A percentile compares a stretch with the other conserved stretches of the same genome.
phyloP scores from a whole-genome alignment of 37 sponge, comb jelly and placozoan species.

The Amphimedon queenslandica region DNA sequence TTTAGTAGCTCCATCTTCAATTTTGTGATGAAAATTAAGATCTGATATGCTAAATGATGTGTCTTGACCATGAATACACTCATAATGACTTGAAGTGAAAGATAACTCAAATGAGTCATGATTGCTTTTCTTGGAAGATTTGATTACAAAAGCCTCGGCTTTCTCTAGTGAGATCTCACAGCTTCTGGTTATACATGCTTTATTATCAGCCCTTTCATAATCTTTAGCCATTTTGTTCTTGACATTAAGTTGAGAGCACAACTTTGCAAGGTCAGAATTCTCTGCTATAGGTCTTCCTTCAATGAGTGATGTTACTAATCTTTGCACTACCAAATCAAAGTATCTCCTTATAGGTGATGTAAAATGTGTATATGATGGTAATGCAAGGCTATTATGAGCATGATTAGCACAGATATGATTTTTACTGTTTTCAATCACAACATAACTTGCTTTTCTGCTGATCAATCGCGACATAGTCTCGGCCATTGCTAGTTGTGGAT shows the following conservation, averaged over 20 bases:
- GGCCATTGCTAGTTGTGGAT: slow-evolving; percentile 35
- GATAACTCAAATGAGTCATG: no score
- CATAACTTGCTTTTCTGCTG: slow-evolving; percentile 12
- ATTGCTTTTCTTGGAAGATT: no score
- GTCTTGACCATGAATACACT: no score
- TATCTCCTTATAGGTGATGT: slow-evolving; percentile 56
- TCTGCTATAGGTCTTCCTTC: neutral
- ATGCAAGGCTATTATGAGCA: slow-evolving; percentile 11
- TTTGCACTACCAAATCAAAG: slow-evolving; percentile 48
- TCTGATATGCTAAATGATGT: no score
- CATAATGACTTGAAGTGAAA: no score
- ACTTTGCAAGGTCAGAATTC: no score
- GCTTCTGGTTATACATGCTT: neutral
- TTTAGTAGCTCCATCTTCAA: no score
- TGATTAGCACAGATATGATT: neutral
- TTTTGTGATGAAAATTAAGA: no score
- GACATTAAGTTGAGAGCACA: no score
- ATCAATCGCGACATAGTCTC: neutral
- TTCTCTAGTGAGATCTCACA: neutral
- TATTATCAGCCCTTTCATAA: neutral
- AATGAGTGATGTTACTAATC: slow-evolving; percentile 5
- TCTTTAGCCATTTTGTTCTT: no score
- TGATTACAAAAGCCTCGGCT: neutral
- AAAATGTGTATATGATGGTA: slow-evolving; percentile 38
- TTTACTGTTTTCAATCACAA: neutral